Evolutionary conservation across 1,140 invertebrate species (phyloP), one percentile per base, ranked within the genome.

Genomic region (Vanessa tameamea): DNA sequence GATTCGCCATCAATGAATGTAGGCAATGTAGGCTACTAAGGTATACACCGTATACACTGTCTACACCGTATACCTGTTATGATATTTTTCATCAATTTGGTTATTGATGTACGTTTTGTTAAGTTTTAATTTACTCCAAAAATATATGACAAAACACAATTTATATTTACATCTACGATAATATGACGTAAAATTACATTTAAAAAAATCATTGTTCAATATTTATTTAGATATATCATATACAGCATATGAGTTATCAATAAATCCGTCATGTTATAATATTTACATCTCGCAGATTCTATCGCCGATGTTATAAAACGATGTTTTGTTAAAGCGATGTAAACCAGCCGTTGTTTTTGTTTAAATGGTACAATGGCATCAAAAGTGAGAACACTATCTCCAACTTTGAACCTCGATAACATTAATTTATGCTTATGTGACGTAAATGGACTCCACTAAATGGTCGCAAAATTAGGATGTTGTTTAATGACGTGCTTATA

Each of bases 361-460:
- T 67, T 73, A 75, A 79, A 43, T 71, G 70, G 69, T 69, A 71
- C 77, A 78, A 68, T 73, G 69, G 65, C 75, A 77, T 78, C 70
- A 72, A 63, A 63, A 72, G 77, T 72, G 64, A 67, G 64, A 64
- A 61, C 64, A 47, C 67, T 78, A 78, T 78, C 77, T 65, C 57
- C 75, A 78, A 78, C 77, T 81, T 78, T 81, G 77, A 81, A 75
- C 79, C 71, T 12, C 67, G 79, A 77, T 81, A 80, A 75, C 68
- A 64, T 43, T 67, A 47, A 73, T 78, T 70, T 78, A 80, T 64
- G 59, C 31, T 51, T 47, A 47, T 23, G 51, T 76, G 77, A 81
- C 72, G 68, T 75, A 50, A 69, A 69, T 69, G 43, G 47, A 66
- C 64, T 50, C 51, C 20, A 53, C 31, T 15, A 64, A 71, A 74